Evolutionary conservation across 2,113 vertebrate species (phyloP), one percentile per base, ranked within the genome.

Genomic region (Sapayoa aenigma): DNA sequence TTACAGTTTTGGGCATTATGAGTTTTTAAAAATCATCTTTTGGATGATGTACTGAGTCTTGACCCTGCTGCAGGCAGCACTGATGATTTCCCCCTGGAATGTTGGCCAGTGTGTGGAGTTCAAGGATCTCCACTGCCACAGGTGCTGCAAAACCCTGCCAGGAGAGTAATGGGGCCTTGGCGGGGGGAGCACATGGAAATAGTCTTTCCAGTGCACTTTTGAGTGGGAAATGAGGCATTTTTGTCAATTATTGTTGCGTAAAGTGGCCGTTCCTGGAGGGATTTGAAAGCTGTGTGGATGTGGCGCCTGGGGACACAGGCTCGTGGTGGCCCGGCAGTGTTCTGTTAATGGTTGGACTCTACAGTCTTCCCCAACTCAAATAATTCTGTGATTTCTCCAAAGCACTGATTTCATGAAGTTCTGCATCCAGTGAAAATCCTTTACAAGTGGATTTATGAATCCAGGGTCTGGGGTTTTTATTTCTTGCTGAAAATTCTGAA

Each of bases 401-500:
- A 58, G 14, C 16, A 7, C 9, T 0, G 1, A 9, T 44, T 52
- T 41, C 2, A 3, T 10, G 0, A 20, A 56, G 30, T 33, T 73
- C 35, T 94, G 10, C 9, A 56, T 39, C 25, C 16, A 14, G 5
- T 35, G 55, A 2, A 20, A 44, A 53, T 9, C 39, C 56, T n/a
- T 30, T 11, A 11, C 30, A 21, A 52, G 18, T 5, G 33, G 39
- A 6, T 27, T 37, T 63, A 52, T 30, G 42, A 30, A 55, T 59
- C 46, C 47, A 42, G 37, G 6, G 2, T 18, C 22, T 3, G 31
- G 18, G 11, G 4, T 8, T 2, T 11, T 39, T 31, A 2, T 3
- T 53, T 46, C 31, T 66, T 0, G 0, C 3, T 0, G 27, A 9
- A 82, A 23, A 21, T 11, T 62, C 55, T 63, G 66, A 46, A n/a